Conservation (phyloP, 2,113 vertebrate genomes). For the Parotia lawesii region DNA sequence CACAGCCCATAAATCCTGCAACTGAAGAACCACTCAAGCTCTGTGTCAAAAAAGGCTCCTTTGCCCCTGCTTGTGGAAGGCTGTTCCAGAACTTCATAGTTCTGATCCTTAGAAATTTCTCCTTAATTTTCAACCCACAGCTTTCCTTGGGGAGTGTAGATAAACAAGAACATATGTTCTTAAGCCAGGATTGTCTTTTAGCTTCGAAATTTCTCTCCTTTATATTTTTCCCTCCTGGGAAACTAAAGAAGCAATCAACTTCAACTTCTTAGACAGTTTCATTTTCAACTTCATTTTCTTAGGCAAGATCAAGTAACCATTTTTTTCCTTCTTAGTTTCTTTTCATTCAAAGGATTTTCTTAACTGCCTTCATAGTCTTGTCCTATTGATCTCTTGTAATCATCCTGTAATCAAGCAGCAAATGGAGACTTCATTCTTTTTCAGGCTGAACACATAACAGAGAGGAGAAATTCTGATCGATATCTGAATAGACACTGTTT, state of each 20-base stretch:
- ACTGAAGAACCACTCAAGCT: neutral
- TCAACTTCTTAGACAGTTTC: neutral
- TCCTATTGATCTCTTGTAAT: neutral
- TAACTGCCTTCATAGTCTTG: neutral
- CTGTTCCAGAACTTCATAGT: neutral
- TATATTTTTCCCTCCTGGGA: neutral
- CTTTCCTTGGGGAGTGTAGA: neutral
- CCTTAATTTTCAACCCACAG: neutral
- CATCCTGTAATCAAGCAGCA: neutral
- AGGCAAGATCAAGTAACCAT: neutral
- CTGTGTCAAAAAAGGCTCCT: neutral
- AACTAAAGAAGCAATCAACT: neutral
- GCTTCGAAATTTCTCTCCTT: neutral
- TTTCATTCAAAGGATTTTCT: neutral
- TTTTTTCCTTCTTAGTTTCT: neutral
- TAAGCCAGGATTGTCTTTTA: neutral
- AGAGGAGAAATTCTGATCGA: neutral
- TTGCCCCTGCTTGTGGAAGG: rapidly evolving
- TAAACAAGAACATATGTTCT: neutral
- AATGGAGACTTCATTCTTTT: neutral
- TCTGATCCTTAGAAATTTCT: neutral
- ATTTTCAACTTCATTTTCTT: neutral
- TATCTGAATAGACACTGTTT: neutral
- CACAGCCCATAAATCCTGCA: neutral
- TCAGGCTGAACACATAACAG: neutral